Percentiles rank a stretch among this genome's conserved stretches.
These are phyloP conservation scores for Osmoderma eremita DNA, from an alignment of 2,888 invertebrate genomes.

Conservation along the genomic window DNA sequence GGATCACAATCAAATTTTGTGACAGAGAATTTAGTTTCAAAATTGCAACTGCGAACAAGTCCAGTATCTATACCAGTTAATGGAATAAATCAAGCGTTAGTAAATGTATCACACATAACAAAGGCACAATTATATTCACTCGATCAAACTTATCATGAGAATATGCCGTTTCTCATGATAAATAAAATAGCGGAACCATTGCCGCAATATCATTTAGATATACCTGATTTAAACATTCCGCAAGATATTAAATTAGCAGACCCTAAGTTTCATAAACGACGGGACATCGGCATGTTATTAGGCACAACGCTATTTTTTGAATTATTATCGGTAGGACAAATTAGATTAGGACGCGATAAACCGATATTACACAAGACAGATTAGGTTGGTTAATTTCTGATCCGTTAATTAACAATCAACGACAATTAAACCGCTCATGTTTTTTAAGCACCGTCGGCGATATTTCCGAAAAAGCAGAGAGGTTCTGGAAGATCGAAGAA, in stretches of 20 bases:
- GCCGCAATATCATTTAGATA: not conserved
- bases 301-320: constrained; percentile 29
- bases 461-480: constrained; percentile 30
- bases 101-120: not conserved
- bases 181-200: constrained; percentile 16
- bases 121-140: not conserved
- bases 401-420: not conserved
- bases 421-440: not conserved
- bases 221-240: constrained; percentile 9
- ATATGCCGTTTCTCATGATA: constrained; percentile 14
- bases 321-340: constrained; percentile 24
- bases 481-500: constrained; percentile 50
- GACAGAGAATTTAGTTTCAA: not conserved
- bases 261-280: constrained; percentile 11
- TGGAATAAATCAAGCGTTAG: constrained; percentile 3
- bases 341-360: constrained; percentile 11
- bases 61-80: not conserved
- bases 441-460: not conserved
- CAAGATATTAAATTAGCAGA: constrained; percentile 33
- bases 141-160: not conserved
- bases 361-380: constrained; percentile 40
- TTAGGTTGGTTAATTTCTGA: constrained; percentile 49
- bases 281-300: constrained; percentile 27
- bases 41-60: not conserved
- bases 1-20: constrained; percentile 27